Percentiles rank a stretch among this genome's conserved stretches.
phyloP scores from a whole-genome alignment of 2,797 vertebrate species.

The Diplodus puntazzo region DNA sequence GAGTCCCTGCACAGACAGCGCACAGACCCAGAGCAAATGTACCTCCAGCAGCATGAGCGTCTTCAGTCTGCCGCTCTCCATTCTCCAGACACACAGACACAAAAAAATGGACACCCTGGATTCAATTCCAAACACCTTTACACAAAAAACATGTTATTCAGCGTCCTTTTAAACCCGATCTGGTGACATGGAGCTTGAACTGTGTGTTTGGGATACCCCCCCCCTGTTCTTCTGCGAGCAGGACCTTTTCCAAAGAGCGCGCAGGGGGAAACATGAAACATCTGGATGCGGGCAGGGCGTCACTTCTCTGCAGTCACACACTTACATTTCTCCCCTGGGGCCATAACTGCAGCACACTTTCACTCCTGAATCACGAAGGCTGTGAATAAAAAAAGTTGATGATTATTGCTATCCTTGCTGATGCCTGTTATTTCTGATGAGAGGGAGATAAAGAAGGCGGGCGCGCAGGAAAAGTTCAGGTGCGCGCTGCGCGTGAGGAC shows the following conservation, averaged over 20 bases:
- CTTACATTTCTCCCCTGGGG: slow-evolving; percentile 55
- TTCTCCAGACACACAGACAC: slow-evolving; percentile 45
- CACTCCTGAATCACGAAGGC: slow-evolving; percentile 40
- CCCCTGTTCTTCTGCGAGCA: slow-evolving; percentile 27
- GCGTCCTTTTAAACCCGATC: slow-evolving; percentile 5
- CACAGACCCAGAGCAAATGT: slow-evolving; percentile 64
- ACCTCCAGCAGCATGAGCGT: slow-evolving; percentile 66
- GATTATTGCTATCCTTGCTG: slow-evolving; percentile 11
- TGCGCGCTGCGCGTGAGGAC: slow-evolving; percentile 58
- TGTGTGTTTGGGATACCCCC: not conserved
- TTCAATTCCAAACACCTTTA: slow-evolving; percentile 25
- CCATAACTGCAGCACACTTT: slow-evolving; percentile 42
- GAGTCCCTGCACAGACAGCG: slow-evolving; percentile 53
- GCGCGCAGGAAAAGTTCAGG: slow-evolving; percentile 56
- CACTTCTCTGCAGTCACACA: slow-evolving; percentile 62
- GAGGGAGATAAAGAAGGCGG: not conserved
- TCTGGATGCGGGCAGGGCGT: slow-evolving; percentile 82
- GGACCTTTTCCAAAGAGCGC: slow-evolving; percentile 53
- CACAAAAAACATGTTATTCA: not conserved
- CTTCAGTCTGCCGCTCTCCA: slow-evolving; percentile 69
- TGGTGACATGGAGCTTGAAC: slow-evolving; percentile 11
- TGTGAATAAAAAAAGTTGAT: not conserved
- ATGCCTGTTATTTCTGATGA: slow-evolving; percentile 18
- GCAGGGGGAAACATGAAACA: slow-evolving; percentile 79
- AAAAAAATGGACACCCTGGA: slow-evolving; percentile 3